Base-by-base conservation (phyloP, 2,113 vertebrate genomes). In the Pollimyrus isidori region DNA sequence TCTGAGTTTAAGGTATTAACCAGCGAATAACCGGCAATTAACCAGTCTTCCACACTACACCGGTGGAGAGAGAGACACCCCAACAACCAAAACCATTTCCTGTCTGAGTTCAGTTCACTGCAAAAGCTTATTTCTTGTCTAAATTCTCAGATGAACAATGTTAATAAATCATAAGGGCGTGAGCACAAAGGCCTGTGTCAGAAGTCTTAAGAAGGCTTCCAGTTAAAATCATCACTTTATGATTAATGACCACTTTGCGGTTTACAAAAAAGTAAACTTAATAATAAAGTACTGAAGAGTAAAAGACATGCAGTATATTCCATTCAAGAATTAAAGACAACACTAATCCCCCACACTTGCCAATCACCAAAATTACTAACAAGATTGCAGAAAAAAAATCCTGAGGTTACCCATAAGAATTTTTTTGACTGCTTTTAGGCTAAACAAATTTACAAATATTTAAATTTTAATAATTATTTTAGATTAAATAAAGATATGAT, bases 41-140 rank as follows among this genome's bases (percentile, higher is more conserved):
- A 48, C 21, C 39, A 48, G 21, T n/a, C 21, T 23, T 46, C 21
- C 7, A 48, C 82, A 86, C 56, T 35, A 30, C 2, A 30, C n/a
- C 62, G 10, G 3, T 3, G n/a, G 26, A 48, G 19, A 35, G 19
- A 19, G n/a, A 45, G 9, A 73, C 45, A 21, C 35, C 7, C 19
- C 45, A 84, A 39, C 50, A 46, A 26, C 88, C 50, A 30, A 69
- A 69, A 69, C 62, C 26, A 69, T 39, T 90, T 90, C 89, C 89
- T 90, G 89, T 80, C 80, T 89, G 42, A 89, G 17, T 87, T 82
- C 73, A 48, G 39, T 82, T 82, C 42, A 62, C 4, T 42, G 23
- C 80, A 56, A n/a, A 35, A 26, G 58, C 84, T 52, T 42, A 85
- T 35, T 89, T 69, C 39, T 84, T 46, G 17, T 21, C 45, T 84